Evolutionary conservation across 2,797 vertebrate genomes (phyloP).

Genomic region (Macropus fuliginosus): DNA sequence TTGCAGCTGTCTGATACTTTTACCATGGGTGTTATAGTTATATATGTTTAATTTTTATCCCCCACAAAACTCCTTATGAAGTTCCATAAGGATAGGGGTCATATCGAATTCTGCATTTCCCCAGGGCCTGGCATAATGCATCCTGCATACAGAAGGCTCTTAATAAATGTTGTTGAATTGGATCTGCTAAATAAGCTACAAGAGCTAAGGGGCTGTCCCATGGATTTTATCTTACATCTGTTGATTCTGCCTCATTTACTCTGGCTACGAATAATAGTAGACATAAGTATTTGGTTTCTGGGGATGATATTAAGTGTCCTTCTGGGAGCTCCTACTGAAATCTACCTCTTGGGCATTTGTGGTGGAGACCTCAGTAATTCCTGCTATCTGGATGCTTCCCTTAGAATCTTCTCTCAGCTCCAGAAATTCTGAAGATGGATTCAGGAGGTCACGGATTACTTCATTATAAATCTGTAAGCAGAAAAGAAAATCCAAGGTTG

Average conservation of each 20-base stretch:
- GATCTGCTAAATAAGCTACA: not conserved
- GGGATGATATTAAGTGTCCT: not conserved
- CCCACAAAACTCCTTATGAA: not conserved
- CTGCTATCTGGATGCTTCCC: constrained; percentile 83
- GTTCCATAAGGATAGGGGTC: not conserved
- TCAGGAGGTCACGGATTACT: constrained; percentile 84
- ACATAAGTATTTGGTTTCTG: accelerated
- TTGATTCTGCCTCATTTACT: not conserved
- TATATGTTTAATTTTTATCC: not conserved
- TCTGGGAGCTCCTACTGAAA: accelerated
- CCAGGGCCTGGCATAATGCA: not conserved
- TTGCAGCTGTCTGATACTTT: not conserved
- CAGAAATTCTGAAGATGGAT: constrained; percentile 82
- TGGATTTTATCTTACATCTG: not conserved
- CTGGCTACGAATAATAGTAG: not conserved
- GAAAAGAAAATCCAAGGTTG: not conserved
- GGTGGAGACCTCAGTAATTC: constrained; percentile 83
- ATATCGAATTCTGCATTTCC: not conserved
- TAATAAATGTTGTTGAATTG: not conserved
- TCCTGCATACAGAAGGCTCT: not conserved
- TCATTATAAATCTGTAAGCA: constrained; percentile 83
- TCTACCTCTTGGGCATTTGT: constrained; percentile 84
- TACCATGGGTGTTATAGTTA: not conserved
- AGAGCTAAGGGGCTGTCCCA: not conserved
- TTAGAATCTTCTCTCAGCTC: constrained; percentile 83